Base-by-base conservation (phyloP, 2,797 vertebrate genomes). In the Halcyon smyrnensis region DNA sequence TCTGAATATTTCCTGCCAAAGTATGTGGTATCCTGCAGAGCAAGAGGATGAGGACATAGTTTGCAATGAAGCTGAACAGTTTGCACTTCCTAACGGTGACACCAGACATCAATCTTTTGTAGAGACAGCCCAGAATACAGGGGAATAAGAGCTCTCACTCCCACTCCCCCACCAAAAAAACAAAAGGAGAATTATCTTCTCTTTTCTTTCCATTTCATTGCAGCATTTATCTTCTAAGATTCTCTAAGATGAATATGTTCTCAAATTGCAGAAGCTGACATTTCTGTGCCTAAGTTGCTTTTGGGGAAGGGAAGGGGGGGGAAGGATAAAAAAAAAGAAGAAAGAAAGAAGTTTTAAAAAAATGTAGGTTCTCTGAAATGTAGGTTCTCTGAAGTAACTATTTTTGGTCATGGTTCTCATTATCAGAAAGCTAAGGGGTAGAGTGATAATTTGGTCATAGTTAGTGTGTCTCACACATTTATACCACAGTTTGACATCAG, bases 1-100 rank as follows among this genome's bases (percentile, higher is more conserved):
- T 98, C 98, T 99, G 98, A 99, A 98, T 98, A 96, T 94, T 91
- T 87, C 95, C 97, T 98, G 98, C 98, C 98, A 99, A 99, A 99
- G 97, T 99, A 98, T 99, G 99, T 98, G 98, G 98, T 91, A 94
- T 99, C 99, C 99, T 97, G 98, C 97, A 83, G 99, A 98, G 99
- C 97, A 93, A 91, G 97, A 98, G 98, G 98, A 98, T 98, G 97
- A 99, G 98, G 98, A 99, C 98, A 98, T 97, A 97, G 98, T 97
- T 98, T 98, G 98, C 99, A 98, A 98, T 97, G 98, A 98, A 98
- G 98, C 98, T 98, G 98, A 98, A 98, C 98, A 87, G 98, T 98
- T 98, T 98, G 97, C 97, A 98, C 98, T 99, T 99, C 99, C 99
- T 98, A 98, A 97, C 95, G 94, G 97, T 99, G 99, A 99, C 98